These are phyloP conservation scores for Halcyon leucocephala DNA, from an alignment of 2,797 vertebrate species.

Conservation along the genomic window DNA sequence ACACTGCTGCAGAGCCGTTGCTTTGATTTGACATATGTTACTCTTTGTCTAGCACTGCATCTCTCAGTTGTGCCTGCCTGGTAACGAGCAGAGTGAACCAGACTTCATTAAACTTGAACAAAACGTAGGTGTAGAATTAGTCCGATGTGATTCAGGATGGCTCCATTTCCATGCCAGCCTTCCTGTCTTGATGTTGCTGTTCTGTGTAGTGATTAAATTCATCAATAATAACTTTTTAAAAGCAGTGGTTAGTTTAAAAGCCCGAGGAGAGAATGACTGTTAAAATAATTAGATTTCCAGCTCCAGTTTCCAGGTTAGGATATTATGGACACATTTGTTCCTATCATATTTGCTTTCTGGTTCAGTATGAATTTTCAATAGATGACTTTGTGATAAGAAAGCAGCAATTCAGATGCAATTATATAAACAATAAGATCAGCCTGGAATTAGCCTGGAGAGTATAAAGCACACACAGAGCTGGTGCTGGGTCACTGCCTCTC, in stretches of 20 bases:
- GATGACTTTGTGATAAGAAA: slow-evolving; percentile 80
- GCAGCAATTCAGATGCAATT: slow-evolving; percentile 78
- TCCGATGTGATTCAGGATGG: not conserved
- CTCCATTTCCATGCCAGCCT: not conserved
- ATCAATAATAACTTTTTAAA: slow-evolving; percentile 47
- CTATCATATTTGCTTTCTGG: slow-evolving; percentile 74
- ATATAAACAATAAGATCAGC: slow-evolving; percentile 80
- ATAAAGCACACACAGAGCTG: slow-evolving; percentile 76
- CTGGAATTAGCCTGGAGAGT: slow-evolving; percentile 76
- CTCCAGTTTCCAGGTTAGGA: slow-evolving; percentile 74
- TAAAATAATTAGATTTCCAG: slow-evolving; percentile 72
- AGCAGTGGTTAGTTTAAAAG: slow-evolving; percentile 68
- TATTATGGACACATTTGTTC: slow-evolving; percentile 69
- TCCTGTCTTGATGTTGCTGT: not conserved
- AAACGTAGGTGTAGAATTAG: not conserved
- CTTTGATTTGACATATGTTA: not conserved
- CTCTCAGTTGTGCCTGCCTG: not conserved
- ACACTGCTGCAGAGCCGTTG: not conserved
- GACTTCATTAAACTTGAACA: not conserved
- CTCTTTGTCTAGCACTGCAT: not conserved
- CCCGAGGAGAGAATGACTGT: slow-evolving; percentile 39
- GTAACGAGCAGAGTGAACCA: not conserved
- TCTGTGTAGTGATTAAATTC: not conserved
- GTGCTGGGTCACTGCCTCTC: slow-evolving; percentile 62
- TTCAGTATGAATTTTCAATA: slow-evolving; percentile 83